Conservation (phyloP, 2,113 vertebrate genomes). For the Phocoena phocoena region DNA sequence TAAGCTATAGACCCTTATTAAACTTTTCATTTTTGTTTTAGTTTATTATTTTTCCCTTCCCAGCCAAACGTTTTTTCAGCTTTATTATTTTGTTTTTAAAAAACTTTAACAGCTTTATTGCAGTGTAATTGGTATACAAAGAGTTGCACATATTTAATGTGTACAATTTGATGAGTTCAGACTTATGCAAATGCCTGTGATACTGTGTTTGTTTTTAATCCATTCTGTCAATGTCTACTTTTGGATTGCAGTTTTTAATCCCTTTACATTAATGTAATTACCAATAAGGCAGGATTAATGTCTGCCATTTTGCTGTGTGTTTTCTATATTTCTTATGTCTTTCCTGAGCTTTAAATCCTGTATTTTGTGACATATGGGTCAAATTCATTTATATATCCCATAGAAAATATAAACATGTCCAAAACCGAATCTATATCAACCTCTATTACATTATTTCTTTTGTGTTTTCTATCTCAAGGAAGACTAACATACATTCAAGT, state of each 20-base stretch:
- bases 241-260: neutral
- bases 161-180: neutral
- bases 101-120: neutral
- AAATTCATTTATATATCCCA: neutral
- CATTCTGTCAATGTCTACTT: neutral
- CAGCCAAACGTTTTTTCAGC: neutral
- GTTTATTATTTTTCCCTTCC: neutral
- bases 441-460: neutral
- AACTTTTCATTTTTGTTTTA: neutral
- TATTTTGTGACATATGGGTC: neutral
- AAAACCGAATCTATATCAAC: neutral
- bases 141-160: neutral
- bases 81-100: neutral
- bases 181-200: neutral
- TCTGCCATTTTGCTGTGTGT: neutral
- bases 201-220: neutral
- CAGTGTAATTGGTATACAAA: neutral
- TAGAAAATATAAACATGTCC: neutral
- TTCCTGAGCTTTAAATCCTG: neutral
- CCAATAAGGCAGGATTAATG: neutral
- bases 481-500: neutral
- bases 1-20: neutral
- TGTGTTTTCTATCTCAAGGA: neutral
- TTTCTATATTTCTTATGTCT: neutral
- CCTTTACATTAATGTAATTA: neutral